Conservation (phyloP, 2,113 vertebrate genomes). For the Amblyopsis rosae region DNA sequence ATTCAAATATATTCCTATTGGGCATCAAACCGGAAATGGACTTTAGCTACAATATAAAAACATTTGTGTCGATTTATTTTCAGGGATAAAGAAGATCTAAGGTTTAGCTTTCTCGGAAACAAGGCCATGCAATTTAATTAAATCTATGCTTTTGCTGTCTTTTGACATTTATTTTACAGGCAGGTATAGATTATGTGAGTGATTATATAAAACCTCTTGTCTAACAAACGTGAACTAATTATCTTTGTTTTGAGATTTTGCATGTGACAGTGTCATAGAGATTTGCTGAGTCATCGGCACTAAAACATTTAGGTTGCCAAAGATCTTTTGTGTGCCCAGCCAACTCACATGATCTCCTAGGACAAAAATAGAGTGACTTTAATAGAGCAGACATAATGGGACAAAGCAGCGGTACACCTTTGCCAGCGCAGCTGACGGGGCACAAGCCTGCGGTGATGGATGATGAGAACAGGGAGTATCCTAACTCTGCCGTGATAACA, state of each 20-base stretch:
- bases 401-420: slow-evolving; percentile 57
- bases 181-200: neutral
- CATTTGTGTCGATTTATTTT: neutral
- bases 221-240: neutral
- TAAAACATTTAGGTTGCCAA: slow-evolving; percentile 5
- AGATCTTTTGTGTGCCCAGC: slow-evolving; percentile 31
- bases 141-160: neutral
- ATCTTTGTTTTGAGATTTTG: slow-evolving; percentile 34
- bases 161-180: neutral
- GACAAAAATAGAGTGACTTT: slow-evolving; percentile 49
- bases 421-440: slow-evolving; percentile 56
- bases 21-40: neutral
- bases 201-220: neutral
- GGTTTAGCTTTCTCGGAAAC: neutral
- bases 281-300: slow-evolving; percentile 30
- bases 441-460: slow-evolving; percentile 59
- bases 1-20: neutral
- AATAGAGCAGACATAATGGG: slow-evolving; percentile 50
- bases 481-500: slow-evolving; percentile 48
- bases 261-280: slow-evolving; percentile 29
- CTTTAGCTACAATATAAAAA: neutral
- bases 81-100: neutral
- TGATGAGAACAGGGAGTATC: slow-evolving; percentile 56
- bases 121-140: neutral
- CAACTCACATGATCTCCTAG: slow-evolving; percentile 42